Base-by-base conservation (phyloP, 2,797 vertebrate species). In the Crocodylus rhombifer region DNA sequence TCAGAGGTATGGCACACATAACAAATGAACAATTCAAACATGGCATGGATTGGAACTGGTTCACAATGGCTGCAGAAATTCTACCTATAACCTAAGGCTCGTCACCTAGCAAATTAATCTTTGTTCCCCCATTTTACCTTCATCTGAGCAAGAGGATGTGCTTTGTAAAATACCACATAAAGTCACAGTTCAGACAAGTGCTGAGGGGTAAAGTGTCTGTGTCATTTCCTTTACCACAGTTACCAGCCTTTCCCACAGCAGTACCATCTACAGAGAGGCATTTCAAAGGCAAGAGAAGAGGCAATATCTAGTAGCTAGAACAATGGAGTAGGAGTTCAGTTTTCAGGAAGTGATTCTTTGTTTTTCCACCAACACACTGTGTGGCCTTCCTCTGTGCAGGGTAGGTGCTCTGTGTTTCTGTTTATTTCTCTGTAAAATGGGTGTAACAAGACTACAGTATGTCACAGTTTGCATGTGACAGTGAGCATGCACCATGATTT, bases 151-250 rank as follows among this genome's bases (percentile, higher is more conserved):
- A 92, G 9, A 71, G 11, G 13, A 26, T 6, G 28, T 71, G 36
- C 61, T 30, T 79, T 64, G 83, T 82, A 67, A 56, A 80, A 18
- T n/a, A 62, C 61, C 11, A 25, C 61, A 25, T 62, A 77, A 42
- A 60, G 23, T 9, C 18, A 20, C 7, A 14, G 51, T 58, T 55
- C 51, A 65, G 57, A 63, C 51, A 30, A 7, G 57, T 5, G 30
- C 82, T 76, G 57, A 16, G 67, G 55, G 77, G 0, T 7, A 77
- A 14, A 69, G 63, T 20, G 67, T 87, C 61, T 17, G 56, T 0
- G 26, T 3, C 60, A 0, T 1, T 42, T 79, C 30, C 0, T 0
- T 2, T 9, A 5, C 25, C 42, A 58, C 21, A 75, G 64, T 42
- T 82, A n/a, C 28, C 58, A 76, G 78, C 89, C 83, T 56, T 69